These are phyloP conservation scores for Probosciger aterrimus DNA, from an alignment of 2,113 vertebrate genomes.

Conservation along the genomic window DNA sequence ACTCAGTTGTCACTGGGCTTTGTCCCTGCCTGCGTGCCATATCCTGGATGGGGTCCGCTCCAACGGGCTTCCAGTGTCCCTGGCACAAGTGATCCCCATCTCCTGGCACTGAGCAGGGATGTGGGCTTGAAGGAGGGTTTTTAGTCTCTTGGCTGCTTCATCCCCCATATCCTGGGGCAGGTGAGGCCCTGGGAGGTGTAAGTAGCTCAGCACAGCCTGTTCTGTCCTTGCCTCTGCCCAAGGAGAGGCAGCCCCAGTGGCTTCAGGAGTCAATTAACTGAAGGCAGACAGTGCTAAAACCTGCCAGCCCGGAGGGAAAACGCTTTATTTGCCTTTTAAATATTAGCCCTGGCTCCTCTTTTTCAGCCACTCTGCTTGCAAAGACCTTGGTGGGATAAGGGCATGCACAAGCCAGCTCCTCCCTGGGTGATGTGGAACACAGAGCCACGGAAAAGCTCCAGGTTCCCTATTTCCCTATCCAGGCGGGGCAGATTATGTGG, in stretches of 20 bases:
- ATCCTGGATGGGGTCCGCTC: fast-evolving
- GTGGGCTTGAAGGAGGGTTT: background rate
- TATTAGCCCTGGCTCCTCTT: background rate
- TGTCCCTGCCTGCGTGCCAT: background rate
- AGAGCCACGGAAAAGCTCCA: fast-evolving
- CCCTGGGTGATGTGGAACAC: fast-evolving
- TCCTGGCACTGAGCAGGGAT: background rate
- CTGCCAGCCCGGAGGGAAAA: background rate
- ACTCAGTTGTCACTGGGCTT: background rate
- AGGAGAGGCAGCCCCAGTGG: background rate
- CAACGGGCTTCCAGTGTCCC: background rate
- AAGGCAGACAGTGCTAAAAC: background rate
- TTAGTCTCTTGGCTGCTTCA: background rate
- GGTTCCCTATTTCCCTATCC: background rate
- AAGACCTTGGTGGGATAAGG: background rate
- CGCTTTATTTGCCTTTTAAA: background rate
- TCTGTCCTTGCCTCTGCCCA: background rate
- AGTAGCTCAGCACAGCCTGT: background rate
- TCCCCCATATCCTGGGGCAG: fast-evolving
- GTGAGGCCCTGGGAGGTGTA: background rate
- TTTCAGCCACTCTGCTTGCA: background rate
- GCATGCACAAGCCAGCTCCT: background rate
- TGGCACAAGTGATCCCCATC: background rate
- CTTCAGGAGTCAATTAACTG: background rate
- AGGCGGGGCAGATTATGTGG: background rate